Base-by-base conservation (phyloP, 2,888 invertebrate species). In the Drosophila lutescens region DNA sequence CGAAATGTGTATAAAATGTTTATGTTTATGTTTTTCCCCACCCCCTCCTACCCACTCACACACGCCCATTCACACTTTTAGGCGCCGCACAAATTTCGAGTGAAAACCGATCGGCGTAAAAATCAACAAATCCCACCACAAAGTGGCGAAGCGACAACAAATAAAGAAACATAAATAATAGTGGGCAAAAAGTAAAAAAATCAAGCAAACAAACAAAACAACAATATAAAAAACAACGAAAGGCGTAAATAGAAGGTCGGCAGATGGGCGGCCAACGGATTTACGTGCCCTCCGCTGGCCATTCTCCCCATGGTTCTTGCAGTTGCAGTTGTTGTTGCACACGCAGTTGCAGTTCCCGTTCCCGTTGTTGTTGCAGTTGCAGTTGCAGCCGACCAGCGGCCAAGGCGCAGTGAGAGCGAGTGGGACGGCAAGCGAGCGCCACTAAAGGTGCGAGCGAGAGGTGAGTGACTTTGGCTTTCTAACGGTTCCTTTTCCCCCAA, bases 1-100 rank as follows among this genome's bases (percentile, higher is more conserved):
- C 84, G 84, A 82, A 87, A 85, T 82, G 58, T 61, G 69, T 76
- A 70, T 86, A 79, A 87, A 81, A 74, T 81, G 73, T 80, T 74
- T 32, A 53, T 62, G 62, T 55, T 71, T 71, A 50, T 69, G 66
- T 40, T 66, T 46, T 32, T 34, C 17, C 54, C 49, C 30, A 43
- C 41, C 43, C 13, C 36, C 47, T 9, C 13, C 5, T 20, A 23
- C 44, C 5, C 34, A 12, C n/a, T 12, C 32, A 8, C 20, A 9
- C 30, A 38, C 34, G 13, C 20, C 20, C 49, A 34, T 17, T 15
- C n/a, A 17, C 10, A 17, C 43, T 8, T 47, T 32, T 32, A 49
- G 49, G 49, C 49, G 34, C 49, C 49, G 34, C 12, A 20, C n/a
- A 63, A 58, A 51, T 58, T 55, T 55, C 30, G 15, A 63, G 40